Base-by-base conservation (phyloP, 2,797 vertebrate species). In the Bradypodion ventrale region DNA sequence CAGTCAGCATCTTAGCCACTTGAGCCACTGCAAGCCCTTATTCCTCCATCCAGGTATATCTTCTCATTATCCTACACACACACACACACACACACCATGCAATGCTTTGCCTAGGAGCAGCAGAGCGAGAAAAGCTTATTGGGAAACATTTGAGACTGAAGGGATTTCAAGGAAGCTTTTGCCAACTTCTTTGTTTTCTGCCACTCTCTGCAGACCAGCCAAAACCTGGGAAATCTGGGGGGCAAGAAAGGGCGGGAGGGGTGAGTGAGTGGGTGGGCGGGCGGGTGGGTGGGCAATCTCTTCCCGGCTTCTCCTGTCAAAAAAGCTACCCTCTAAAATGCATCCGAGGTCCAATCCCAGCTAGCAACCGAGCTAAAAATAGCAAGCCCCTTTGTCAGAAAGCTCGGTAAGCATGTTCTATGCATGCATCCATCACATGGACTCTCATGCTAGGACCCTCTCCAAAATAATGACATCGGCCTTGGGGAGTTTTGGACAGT, bases 381-480 rank as follows among this genome's bases (percentile, higher is more conserved):
- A 89, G 1, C 3, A 56, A 25, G 23, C 29, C n/a, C 52, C 66
- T 29, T 13, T 27, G 2, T 0, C 4, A 59, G 2, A 1, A 21
- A 19, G 62, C 78, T 1, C 8, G 10, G 70, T 1, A 0, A 1
- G 62, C 85, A 0, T n/a, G 0, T n/a, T n/a, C n/a, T n/a, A n/a
- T n/a, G n/a, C n/a, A n/a, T n/a, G n/a, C n/a, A n/a, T n/a, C n/a
- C n/a, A n/a, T n/a, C n/a, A n/a, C n/a, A n/a, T n/a, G n/a, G n/a
- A n/a, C n/a, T n/a, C 62, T 3, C 0, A 0, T 56, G 15, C 0
- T 0, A 74, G 63, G 10, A 7, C 23, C 29, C 0, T 21, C 5
- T 6, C 63, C 78, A 25, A 27, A 35, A 44, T 63, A 44, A 56
- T 3, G 1, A 1, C 0, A 0, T 70, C 2, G 75, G 60, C 12